Evolutionary conservation across 2,113 vertebrate genomes (phyloP), one percentile per base, ranked within the genome.

Genomic region (Andinoacara biseriatus): DNA sequence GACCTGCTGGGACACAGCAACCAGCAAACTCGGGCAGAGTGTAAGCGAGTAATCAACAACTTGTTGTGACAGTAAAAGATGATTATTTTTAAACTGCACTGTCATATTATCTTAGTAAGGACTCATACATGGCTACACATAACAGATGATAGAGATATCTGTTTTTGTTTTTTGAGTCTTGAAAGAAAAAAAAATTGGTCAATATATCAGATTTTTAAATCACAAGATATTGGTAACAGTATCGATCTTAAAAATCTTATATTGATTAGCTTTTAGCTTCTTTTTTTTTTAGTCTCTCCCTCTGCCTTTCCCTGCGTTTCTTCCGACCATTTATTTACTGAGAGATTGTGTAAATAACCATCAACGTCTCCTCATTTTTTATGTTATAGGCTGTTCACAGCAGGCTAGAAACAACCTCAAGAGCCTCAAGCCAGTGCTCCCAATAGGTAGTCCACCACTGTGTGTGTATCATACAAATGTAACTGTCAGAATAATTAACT

Each of bases 21-120:
- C 62, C 38, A 26, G 38, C 63, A 26, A 14, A 67, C 38, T 67
- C 62, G 17, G 8, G 62, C 62, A 67, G 38, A 8, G 22, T 46
- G 38, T 65, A 65, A 65, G 24, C 43, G 62, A 65, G 38, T 67
- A 67, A 67, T 67, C 63, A 15, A 26, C 43, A 40, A 46, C 38
- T 40, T 26, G 22, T 15, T 18, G 38, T 65, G 63, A 9, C 17
- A 46, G 46, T 33, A 49, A 49, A 67, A 46, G 2, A 18, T 18
- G 22, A 67, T 67, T 46, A 26, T 67, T 67, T 67, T 67, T 67
- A 46, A 67, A 67, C 22, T 67, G 62, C 38, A 26, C 43, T 67
- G 62, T 46, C 62, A 67, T 26, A 3, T 46, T 67, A 46, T 67
- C 62, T 46, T 46, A 67, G 62, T 67, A 67, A 67, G 38, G 14